Percentiles rank a stretch among this genome's conserved stretches.
Evolutionary conservation across 2,113 vertebrate genomes (phyloP).

Genomic region (Stictonetta naevosa): DNA sequence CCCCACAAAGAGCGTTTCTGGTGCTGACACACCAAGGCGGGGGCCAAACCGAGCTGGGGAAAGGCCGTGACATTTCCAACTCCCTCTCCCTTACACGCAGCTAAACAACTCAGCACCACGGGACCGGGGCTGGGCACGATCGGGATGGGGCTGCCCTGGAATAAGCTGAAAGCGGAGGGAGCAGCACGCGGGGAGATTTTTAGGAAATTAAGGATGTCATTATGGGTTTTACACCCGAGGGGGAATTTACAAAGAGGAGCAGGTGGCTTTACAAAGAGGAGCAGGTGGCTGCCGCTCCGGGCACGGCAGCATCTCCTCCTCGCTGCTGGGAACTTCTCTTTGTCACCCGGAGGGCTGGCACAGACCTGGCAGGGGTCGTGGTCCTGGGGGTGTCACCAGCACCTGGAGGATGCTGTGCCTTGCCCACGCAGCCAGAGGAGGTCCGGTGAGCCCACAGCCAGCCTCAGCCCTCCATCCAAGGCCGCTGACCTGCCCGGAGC

Average conservation of each 20-base stretch:
- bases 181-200: rapidly evolving
- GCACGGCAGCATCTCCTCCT: rapidly evolving
- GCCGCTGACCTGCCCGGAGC: background rate
- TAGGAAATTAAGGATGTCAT: rapidly evolving
- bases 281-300: background rate
- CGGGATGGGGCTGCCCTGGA: rapidly evolving
- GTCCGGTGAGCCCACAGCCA: background rate
- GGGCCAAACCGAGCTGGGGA: background rate
- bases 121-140: background rate
- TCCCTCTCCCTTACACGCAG: background rate
- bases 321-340: rapidly evolving
- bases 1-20: background rate
- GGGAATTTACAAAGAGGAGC: background rate
- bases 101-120: background rate
- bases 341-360: background rate
- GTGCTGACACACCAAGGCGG: background rate
- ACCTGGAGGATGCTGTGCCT: rapidly evolving
- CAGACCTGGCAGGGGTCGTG: background rate
- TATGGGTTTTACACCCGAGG: rapidly evolving
- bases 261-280: background rate
- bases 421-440: rapidly evolving
- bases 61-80: background rate
- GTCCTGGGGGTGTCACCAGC: background rate
- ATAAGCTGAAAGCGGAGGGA: rapidly evolving
- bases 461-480: background rate